Evolutionary conservation across 92 coral and sea anemone genomes (phyloP).

Genomic region (Epizoanthus scotinus): DNA sequence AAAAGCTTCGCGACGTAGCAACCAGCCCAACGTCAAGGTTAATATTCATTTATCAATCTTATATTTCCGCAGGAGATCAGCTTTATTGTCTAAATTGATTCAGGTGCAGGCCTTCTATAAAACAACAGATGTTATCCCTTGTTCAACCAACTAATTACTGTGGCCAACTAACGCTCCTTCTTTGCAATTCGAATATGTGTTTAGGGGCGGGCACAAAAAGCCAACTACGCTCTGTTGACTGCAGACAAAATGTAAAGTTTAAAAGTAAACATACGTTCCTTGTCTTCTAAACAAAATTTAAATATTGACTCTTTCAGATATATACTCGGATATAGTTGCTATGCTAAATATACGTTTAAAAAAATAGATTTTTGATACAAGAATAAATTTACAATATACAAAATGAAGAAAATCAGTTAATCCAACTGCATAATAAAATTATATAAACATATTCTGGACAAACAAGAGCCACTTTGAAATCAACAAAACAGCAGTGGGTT

Average conservation of each 20-base stretch:
- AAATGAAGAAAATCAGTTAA: neutral
- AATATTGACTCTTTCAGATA: too few relatives aligned
- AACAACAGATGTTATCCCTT: too few relatives aligned
- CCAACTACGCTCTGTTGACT: neutral
- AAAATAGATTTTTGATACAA: neutral
- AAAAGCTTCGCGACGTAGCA: neutral
- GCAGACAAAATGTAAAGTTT: neutral
- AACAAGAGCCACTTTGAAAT: conserved; percentile 27
- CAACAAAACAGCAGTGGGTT: conserved; percentile 12
- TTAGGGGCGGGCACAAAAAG: neutral
- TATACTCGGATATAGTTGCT: too few relatives aligned
- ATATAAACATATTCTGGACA: neutral
- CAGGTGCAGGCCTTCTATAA: too few relatives aligned
- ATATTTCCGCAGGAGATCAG: too few relatives aligned
- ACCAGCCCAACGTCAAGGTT: too few relatives aligned
- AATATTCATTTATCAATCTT: too few relatives aligned
- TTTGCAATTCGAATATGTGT: neutral
- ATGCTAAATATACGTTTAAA: too few relatives aligned
- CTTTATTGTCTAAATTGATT: too few relatives aligned
- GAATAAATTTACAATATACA: neutral
- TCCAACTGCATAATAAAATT: conserved; percentile 7
- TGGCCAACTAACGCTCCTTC: too few relatives aligned
- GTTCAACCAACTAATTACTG: too few relatives aligned
- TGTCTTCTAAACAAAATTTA: neutral
- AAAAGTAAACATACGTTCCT: neutral